A percentile compares a stretch with the other conserved stretches of the same genome.
Evolutionary conservation across 2,113 vertebrate genomes (phyloP).

Genomic region (Laticauda colubrina): DNA sequence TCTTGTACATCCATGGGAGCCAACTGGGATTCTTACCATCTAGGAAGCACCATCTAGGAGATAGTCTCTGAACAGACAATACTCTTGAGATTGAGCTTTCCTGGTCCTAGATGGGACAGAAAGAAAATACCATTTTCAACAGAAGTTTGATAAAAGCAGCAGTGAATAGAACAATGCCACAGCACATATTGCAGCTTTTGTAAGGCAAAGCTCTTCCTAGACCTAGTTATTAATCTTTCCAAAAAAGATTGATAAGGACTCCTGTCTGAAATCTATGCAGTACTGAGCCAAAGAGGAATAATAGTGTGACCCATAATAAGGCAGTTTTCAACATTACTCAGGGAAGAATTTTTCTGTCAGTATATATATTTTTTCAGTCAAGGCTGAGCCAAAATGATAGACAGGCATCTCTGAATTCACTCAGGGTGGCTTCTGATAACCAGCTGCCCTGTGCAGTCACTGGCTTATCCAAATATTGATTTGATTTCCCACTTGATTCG

Average conservation of each 20-base stretch:
- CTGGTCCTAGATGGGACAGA: slow-evolving; percentile 69
- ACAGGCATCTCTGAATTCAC: not conserved
- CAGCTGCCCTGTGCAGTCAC: not conserved
- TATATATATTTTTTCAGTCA: not conserved
- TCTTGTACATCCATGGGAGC: not conserved
- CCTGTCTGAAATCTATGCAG: not conserved
- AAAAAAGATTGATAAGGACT: not conserved
- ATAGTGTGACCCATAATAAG: not conserved
- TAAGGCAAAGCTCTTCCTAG: not conserved
- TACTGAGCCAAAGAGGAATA: not conserved
- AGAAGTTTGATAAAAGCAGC: not conserved
- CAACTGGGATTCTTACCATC: slow-evolving; percentile 83
- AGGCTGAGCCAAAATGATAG: not conserved
- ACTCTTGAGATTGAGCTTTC: slow-evolving; percentile 82
- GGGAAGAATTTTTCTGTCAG: not conserved
- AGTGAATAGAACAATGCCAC: not conserved
- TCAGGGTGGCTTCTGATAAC: not conserved
- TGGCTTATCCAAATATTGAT: not conserved
- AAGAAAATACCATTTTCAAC: not conserved
- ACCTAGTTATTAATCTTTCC: not conserved
- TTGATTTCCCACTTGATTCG: not conserved
- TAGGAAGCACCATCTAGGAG: slow-evolving; percentile 96
- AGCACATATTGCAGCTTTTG: not conserved
- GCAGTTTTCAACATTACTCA: not conserved
- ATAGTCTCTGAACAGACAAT: slow-evolving; percentile 85